Evolutionary conservation across 1,140 invertebrate species (phyloP).

Genomic region (Plectus sambesii): DNA sequence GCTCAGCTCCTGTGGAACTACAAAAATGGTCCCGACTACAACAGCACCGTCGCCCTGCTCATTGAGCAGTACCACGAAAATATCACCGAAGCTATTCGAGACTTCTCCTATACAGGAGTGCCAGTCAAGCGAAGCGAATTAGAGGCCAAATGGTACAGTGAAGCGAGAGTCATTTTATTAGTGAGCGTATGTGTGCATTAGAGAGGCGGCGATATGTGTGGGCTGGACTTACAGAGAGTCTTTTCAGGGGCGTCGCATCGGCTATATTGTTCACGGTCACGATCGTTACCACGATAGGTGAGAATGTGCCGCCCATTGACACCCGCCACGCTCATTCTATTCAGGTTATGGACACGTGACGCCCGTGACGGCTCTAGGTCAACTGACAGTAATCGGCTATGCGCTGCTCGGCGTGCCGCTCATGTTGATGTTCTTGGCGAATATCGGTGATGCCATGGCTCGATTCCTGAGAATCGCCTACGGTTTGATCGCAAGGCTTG

Average conservation of each 20-base stretch:
- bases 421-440: conserved; percentile 6
- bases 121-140: not conserved
- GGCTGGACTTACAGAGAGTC: no score
- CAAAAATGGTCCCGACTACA: not conserved
- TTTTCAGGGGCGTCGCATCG: conserved; percentile 10
- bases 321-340: no score
- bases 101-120: not conserved
- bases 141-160: no score
- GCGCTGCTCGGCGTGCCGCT: conserved; percentile 15
- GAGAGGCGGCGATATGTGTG: no score
- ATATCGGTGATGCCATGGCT: conserved; percentile 38
- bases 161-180: no score
- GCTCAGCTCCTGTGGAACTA: not conserved
- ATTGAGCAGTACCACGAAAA: not conserved
- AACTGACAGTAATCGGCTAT: conserved; percentile 6
- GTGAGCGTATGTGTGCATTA: no score
- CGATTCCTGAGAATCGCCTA: conserved; percentile 48
- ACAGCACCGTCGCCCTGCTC: not conserved
- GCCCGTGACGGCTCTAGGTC: conserved; percentile 11
- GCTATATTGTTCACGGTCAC: conserved; percentile 46
- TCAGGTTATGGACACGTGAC: conserved; percentile 14
- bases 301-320: conserved; percentile 9
- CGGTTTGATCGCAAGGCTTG: no score
- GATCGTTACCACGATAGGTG: conserved; percentile 46
- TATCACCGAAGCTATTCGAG: not conserved